Base-by-base conservation (phyloP, 2,113 vertebrate species). In the Cebus imitator region DNA sequence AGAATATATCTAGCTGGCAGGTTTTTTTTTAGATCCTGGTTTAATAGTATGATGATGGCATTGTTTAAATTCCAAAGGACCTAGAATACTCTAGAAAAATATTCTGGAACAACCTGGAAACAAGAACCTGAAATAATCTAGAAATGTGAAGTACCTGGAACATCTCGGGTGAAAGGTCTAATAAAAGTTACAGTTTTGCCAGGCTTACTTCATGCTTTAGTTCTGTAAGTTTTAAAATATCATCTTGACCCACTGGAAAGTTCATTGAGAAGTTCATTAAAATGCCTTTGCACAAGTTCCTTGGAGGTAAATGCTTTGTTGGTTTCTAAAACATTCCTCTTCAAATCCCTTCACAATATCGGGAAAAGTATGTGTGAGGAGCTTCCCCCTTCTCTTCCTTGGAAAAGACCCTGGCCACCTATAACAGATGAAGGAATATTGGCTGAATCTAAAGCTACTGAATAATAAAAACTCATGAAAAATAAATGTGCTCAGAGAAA, bases 401-500 rank as follows among this genome's bases (percentile, higher is more conserved):
- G 61, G 64, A 97, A 75, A 93, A 90, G 87, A 88, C 5, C 2
- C 37, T 55, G 55, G 40, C 94, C 27, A 45, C 35, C 91, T 35
- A 40, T 97, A 96, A 96, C 90, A 95, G 66, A 35, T 35, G 7
- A 32, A 68, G 96, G 75, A 90, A 84, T 37, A 27, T n/a, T 30
- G 37, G 83, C 66, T n/a, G 80, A 94, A 85, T 87, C 61, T 88
- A 95, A 97, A 96, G 91, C 88, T 82, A 64, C 89, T 95, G 97
- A 98, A 98, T 98, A 98, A 96, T 97, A 98, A 96, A 91, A 98
- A 91, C 87, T 96, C 8, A 1, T 90, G 94, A 97, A 98, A 85
- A 82, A 84, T 94, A 87, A 96, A 79, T 92, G 32, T 0, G 13
- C 81, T 58, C 48, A 35, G 91, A 96, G 90, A 97, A 98, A 95